A percentile compares a stretch with the other conserved stretches of the same genome.
These are phyloP conservation scores for Drosophila gaucha DNA, from an alignment of 2,888 invertebrate species.

Conservation along the genomic window DNA sequence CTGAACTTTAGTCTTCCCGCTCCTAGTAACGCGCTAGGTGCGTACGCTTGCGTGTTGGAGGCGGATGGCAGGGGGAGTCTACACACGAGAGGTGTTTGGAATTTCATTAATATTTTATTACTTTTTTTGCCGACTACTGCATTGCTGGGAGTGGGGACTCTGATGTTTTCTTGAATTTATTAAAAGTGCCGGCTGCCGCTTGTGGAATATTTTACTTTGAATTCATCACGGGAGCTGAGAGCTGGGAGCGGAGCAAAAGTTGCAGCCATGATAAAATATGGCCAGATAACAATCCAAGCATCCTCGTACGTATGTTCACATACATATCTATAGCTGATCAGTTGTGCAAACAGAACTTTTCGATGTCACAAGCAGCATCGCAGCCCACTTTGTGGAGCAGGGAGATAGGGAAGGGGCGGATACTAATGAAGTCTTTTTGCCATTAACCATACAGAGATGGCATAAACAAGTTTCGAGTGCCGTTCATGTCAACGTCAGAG, in stretches of 20 bases:
- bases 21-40: constrained; percentile 25
- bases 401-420: not conserved
- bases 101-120: constrained; percentile 83
- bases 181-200: constrained; percentile 54
- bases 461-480: constrained; percentile 41
- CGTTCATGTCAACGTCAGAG: constrained; percentile 30
- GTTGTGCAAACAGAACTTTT: constrained; percentile 37
- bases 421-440: constrained; percentile 56
- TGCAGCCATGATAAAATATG: constrained; percentile 26
- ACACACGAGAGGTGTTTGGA: constrained; percentile 76
- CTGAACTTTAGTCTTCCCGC: constrained; percentile 9
- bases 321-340: constrained; percentile 25
- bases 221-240: constrained; percentile 24
- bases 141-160: constrained; percentile 10
- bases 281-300: constrained; percentile 3
- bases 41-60: constrained; percentile 16
- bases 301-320: not conserved
- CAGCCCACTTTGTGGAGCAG: no score
- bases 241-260: not conserved
- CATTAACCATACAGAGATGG: constrained; percentile 43
- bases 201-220: constrained; percentile 34
- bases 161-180: constrained; percentile 67
- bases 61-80: constrained; percentile 2
- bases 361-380: not conserved
- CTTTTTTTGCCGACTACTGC: constrained; percentile 40